Evolutionary conservation across 2,113 vertebrate genomes (phyloP).

Genomic region (Balaeniceps rex): DNA sequence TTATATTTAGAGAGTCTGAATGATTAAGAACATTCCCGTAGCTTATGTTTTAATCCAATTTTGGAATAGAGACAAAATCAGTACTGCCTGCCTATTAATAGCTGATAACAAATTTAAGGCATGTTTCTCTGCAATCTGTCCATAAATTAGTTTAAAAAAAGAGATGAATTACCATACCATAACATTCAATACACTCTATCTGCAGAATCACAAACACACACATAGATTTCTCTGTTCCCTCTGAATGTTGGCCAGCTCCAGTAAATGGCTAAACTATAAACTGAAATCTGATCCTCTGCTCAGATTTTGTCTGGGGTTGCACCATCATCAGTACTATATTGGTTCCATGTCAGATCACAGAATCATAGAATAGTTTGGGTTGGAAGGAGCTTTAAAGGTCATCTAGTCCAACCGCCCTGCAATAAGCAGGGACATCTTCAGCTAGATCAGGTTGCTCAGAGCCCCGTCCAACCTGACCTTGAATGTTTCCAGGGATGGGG

Average conservation of each 20-base stretch:
- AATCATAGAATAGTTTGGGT: background rate
- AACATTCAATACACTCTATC: background rate
- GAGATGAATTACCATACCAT: background rate
- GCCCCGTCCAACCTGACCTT: background rate
- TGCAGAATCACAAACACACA: background rate
- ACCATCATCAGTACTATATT: background rate
- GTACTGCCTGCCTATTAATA: conserved; percentile 29
- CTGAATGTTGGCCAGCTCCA: background rate
- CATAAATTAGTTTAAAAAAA: background rate
- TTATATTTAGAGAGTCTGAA: conserved; percentile 40
- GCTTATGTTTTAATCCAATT: conserved; percentile 15
- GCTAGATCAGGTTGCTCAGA: background rate
- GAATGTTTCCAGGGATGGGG: background rate
- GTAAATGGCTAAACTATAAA: background rate
- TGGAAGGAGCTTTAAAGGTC: background rate
- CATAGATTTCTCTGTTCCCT: background rate
- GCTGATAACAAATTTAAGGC: background rate
- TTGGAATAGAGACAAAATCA: conserved; percentile 20
- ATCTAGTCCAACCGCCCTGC: background rate
- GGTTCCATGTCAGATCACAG: background rate
- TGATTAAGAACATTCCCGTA: conserved; percentile 10
- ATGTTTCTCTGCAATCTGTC: conserved; percentile 11
- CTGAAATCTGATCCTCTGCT: background rate
- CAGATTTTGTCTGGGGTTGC: background rate
- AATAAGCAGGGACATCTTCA: background rate